phyloP scores from a whole-genome alignment of 2,888 invertebrate species.

The Cordylochernes scorpioides region DNA sequence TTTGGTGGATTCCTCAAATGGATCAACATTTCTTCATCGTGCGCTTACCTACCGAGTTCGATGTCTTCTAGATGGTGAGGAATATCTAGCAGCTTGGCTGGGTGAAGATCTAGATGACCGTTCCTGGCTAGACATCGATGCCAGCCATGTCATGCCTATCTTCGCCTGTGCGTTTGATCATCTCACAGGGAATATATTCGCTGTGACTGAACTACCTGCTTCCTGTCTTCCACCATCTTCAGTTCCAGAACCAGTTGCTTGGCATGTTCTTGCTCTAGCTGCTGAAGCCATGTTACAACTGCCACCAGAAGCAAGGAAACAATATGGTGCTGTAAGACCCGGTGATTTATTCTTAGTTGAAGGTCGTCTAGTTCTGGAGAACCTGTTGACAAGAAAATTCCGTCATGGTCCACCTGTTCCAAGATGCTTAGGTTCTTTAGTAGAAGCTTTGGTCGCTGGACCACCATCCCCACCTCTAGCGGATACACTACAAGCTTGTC shows the following conservation, averaged over 20 bases:
- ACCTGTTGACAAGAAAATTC: conserved; percentile 7
- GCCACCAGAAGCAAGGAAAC: conserved; percentile 16
- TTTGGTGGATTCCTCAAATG: conserved; percentile 4
- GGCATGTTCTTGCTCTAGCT: conserved; percentile 16
- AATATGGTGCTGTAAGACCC: conserved; percentile 8
- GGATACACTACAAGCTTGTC: too few species aligned
- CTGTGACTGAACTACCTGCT: conserved; percentile 17
- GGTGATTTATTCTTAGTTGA: conserved; percentile 4
- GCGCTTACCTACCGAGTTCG: conserved; percentile 5
- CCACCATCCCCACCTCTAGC: too few species aligned
- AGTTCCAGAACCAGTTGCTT: conserved; percentile 17
- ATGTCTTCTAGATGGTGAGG: conserved; percentile 3
- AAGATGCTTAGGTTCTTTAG: too few species aligned
- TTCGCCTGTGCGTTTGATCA: conserved; percentile 15
- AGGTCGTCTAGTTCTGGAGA: conserved; percentile 3
- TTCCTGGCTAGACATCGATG: conserved; percentile 15
- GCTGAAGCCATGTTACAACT: conserved; percentile 14
- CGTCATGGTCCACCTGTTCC: too few species aligned
- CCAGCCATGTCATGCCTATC: conserved; percentile 16
- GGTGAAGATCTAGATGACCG: too few species aligned
- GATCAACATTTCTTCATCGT: conserved; percentile 5
- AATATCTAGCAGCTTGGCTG: conserved; percentile 5
- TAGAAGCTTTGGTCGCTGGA: too few species aligned
- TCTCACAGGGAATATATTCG: conserved; percentile 13
- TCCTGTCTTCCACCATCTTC: too few species aligned